Evolutionary conservation across 2,797 vertebrate genomes (phyloP).

Genomic region (Enteromius trimaculatus): DNA sequence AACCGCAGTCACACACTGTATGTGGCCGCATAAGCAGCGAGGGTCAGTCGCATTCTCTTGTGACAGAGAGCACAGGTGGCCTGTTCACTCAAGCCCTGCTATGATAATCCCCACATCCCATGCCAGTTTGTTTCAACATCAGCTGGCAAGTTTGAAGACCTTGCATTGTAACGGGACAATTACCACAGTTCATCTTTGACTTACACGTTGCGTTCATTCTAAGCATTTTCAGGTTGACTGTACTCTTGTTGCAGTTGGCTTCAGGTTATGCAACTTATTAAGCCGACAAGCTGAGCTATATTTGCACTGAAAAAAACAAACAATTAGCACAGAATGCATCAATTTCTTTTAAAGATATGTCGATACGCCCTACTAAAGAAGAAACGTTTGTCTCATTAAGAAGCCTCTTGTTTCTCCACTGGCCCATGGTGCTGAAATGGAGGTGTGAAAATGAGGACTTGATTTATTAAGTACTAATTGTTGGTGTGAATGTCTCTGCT

Average conservation of each 20-base stretch:
- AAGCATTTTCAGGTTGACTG: neutral
- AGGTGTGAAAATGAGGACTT: slow-evolving; percentile 75
- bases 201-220: slow-evolving; percentile 1
- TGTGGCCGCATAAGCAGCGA: slow-evolving; percentile 51
- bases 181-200: slow-evolving; percentile 29
- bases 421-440: slow-evolving; percentile 60
- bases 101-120: slow-evolving; percentile 36
- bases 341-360: neutral
- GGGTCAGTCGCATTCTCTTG: slow-evolving; percentile 72
- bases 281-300: neutral
- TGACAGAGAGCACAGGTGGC: slow-evolving; percentile 67
- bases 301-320: neutral
- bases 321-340: neutral
- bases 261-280: slow-evolving; percentile 1
- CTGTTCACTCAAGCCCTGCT: slow-evolving; percentile 40
- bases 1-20: slow-evolving; percentile 32
- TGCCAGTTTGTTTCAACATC: slow-evolving; percentile 38
- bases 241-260: slow-evolving; percentile 7
- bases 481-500: slow-evolving; percentile 78
- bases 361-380: neutral
- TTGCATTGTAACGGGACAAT: slow-evolving; percentile 44
- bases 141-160: slow-evolving; percentile 37
- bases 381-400: slow-evolving; percentile 10
- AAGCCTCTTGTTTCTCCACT: slow-evolving; percentile 49
- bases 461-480: slow-evolving; percentile 85